Evolutionary conservation across 2,888 invertebrate species (phyloP), one percentile per base, ranked within the genome.

Genomic region (Aphodius sticticus): DNA sequence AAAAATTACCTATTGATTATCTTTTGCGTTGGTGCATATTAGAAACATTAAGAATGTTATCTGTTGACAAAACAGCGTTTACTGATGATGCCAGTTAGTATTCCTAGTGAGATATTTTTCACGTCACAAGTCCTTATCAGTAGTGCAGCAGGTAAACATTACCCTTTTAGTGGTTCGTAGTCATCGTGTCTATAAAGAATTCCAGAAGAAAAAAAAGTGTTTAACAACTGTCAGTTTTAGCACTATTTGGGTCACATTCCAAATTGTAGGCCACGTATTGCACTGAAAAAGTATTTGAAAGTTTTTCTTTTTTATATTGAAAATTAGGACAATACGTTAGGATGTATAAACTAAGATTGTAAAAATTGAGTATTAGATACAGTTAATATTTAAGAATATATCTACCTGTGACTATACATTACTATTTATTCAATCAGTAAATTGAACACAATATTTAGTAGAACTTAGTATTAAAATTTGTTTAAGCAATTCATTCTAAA

Each of bases 151-250:
- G 53, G 53, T 53, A 53, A 53, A 53, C 53, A 53, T 9, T 5
- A 53, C 53, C 53, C 53, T 53, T 53, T 53, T 53, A 53, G 53
- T 53, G 7, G 7, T 7, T 7, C 12, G 53, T 53, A 9, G 12
- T 1, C 2, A 53, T 12, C 53, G 53, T 53, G 12, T 53, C 53
- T 2, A 53, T 53, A 53, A 12, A 53, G 53, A 53, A 53, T 53
- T 53, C 53, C 53, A 53, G 53, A 53, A 53, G 53, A 53, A 12
- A 53, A 53, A 53, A 53, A 53, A 53, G 53, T 53, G 53, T 53
- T 53, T 53, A 53, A 53, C 53, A 53, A 53, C 53, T 53, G 53
- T 53, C 53, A 53, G 53, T 53, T 53, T 53, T 53, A 53, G 53
- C 53, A 53, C 53, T 53, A 53, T 53, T 53, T 53, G 12, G 53